Evolutionary conservation across 37 sponge, comb jelly and placozoan genomes (phyloP).

Genomic region (Halisarca cf. caerulea): DNA sequence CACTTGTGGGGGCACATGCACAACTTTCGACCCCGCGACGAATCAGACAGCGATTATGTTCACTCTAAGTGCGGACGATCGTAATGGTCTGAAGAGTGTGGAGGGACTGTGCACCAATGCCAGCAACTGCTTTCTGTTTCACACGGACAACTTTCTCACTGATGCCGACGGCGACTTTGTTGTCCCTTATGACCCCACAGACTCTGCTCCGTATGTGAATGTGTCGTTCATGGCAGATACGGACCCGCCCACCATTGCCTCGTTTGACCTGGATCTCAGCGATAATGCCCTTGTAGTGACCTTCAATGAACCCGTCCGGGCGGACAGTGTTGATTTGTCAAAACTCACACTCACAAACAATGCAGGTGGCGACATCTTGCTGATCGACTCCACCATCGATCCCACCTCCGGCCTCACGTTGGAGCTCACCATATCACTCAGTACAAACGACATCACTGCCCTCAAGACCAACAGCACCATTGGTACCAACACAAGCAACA

Average conservation of each 20-base stretch:
- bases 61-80: slow-evolving; percentile 46
- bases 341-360: slow-evolving; percentile 47
- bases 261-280: slow-evolving; percentile 69
- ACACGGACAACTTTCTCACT: slow-evolving; percentile 41
- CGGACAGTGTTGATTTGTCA: slow-evolving; percentile 18
- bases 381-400: not conserved
- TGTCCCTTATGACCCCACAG: slow-evolving; percentile 49
- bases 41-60: slow-evolving; percentile 44
- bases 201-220: slow-evolving; percentile 23
- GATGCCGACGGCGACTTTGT: slow-evolving; percentile 31
- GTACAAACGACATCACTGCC: slow-evolving; percentile 22
- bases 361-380: slow-evolving; percentile 9
- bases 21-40: not conserved
- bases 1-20: not conserved
- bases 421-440: slow-evolving; percentile 23
- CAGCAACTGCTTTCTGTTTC: slow-evolving; percentile 76
- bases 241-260: slow-evolving; percentile 53
- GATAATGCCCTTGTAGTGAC: slow-evolving; percentile 65
- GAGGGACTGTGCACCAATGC: slow-evolving; percentile 57
- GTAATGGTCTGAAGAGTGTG: slow-evolving; percentile 66
- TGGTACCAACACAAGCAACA: slow-evolving; percentile 50
- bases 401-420: slow-evolving; percentile 33
- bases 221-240: slow-evolving; percentile 55
- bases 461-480: slow-evolving; percentile 66
- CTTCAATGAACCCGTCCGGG: slow-evolving; percentile 83